These are phyloP conservation scores for Troides oblongomaculatus DNA, from an alignment of 2,888 invertebrate genomes.

Conservation along the genomic window DNA sequence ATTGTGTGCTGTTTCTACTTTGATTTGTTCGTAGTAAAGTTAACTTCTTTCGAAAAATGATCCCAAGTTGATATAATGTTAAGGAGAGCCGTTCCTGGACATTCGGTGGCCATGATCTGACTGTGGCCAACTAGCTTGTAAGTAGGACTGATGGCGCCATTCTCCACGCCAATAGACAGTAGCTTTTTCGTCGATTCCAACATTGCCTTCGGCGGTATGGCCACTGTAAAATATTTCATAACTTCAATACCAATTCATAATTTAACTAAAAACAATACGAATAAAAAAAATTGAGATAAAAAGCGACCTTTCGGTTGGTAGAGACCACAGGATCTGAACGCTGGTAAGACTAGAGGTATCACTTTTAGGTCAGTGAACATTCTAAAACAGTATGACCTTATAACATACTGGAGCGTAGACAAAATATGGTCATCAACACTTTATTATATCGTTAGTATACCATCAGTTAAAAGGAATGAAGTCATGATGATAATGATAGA, in stretches of 20 bases:
- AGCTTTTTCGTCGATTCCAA: slow-evolving; percentile 77
- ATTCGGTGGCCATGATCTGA: slow-evolving; percentile 77
- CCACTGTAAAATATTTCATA: slow-evolving; percentile 54
- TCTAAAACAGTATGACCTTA: too few species aligned
- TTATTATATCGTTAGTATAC: too few species aligned
- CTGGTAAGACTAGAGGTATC: too few species aligned
- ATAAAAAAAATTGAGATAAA: too few species aligned
- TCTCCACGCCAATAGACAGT: slow-evolving; percentile 78
- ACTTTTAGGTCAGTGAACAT: too few species aligned
- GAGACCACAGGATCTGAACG: too few species aligned
- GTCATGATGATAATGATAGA: too few species aligned
- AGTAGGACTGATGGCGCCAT: slow-evolving; percentile 76
- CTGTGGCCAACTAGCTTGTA: slow-evolving; percentile 83
- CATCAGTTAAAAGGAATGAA: too few species aligned
- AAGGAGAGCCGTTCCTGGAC: slow-evolving; percentile 83
- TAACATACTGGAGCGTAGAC: too few species aligned
- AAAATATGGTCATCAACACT: too few species aligned
- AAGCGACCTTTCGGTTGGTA: too few species aligned
- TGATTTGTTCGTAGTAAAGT: neutral
- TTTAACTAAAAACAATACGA: neutral
- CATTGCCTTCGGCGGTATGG: slow-evolving; percentile 79
- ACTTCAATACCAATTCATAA: slow-evolving; percentile 21
- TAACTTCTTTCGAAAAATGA: slow-evolving; percentile 52
- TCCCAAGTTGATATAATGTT: slow-evolving; percentile 83
- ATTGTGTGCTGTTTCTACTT: neutral